Percentiles rank a stretch among this genome's conserved stretches.
Evolutionary conservation across 2,888 invertebrate species (phyloP).

Genomic region (Hypolimnas misippus): DNA sequence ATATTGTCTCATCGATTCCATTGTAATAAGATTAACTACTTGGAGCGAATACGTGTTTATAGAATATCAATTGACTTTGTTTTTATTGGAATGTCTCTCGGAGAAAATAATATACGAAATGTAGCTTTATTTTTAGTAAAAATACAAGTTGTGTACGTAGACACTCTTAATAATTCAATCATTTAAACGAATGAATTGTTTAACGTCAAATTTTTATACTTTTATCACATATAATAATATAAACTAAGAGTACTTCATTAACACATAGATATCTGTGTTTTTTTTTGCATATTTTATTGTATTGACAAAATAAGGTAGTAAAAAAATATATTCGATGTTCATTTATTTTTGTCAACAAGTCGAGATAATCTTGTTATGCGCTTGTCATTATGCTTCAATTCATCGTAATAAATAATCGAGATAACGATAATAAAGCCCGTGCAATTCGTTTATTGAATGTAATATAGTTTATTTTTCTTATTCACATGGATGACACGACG

Average conservation of each 20-base stretch:
- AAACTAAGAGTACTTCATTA: too few relatives aligned
- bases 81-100: slow-evolving; percentile 39
- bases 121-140: slow-evolving; percentile 19
- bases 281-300: too few relatives aligned
- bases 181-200: slow-evolving; percentile 30
- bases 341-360: too few relatives aligned
- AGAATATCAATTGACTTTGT: slow-evolving; percentile 68
- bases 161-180: background rate
- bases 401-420: background rate
- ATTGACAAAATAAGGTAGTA: too few relatives aligned
- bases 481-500: slow-evolving; percentile 66
- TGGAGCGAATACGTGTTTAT: slow-evolving; percentile 72
- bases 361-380: background rate
- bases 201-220: background rate
- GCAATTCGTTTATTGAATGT: background rate
- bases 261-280: too few relatives aligned
- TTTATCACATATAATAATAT: background rate
- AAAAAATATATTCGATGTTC: too few relatives aligned
- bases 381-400: background rate
- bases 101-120: slow-evolving; percentile 28
- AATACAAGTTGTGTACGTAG: slow-evolving; percentile 4
- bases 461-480: slow-evolving; percentile 55
- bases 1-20: slow-evolving; percentile 73
- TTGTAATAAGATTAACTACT: slow-evolving; percentile 74
- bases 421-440: too few relatives aligned